Percentiles rank a stretch among this genome's conserved stretches.
phyloP scores from a whole-genome alignment of 2,888 invertebrate species.

The Trichogramma evanescens region DNA sequence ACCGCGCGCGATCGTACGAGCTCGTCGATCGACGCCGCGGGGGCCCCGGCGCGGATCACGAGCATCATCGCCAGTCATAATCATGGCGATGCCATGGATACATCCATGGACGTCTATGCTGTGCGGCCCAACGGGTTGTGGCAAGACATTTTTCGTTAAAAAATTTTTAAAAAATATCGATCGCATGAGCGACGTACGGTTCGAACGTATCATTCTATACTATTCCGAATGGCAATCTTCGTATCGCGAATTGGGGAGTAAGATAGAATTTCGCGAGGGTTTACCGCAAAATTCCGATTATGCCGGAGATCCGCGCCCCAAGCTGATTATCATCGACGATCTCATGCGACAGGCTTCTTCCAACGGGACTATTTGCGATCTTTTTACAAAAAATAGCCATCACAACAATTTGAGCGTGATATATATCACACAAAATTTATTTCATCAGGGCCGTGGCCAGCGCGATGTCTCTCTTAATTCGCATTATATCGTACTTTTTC shows the following conservation, averaged over 20 bases:
- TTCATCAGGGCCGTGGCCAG: constrained; percentile 8
- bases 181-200: neutral
- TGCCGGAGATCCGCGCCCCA: constrained; percentile 4
- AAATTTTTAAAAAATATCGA: constrained; percentile 1
- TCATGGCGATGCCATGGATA: neutral
- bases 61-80: neutral
- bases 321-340: constrained; percentile 16
- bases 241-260: too few species aligned
- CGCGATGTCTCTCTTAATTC: neutral
- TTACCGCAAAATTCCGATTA: constrained; percentile 15
- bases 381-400: constrained; percentile 27
- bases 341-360: constrained; percentile 16
- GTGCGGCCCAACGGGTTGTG: constrained; percentile 7
- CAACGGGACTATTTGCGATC: constrained; percentile 16
- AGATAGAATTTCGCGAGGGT: too few species aligned
- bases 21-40: too few species aligned
- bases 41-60: too few species aligned
- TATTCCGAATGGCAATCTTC: too few species aligned
- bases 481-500: neutral
- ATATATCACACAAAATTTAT: constrained; percentile 19
- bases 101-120: constrained; percentile 13
- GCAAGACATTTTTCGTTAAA: constrained; percentile 14
- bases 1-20: too few species aligned
- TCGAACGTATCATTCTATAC: too few species aligned
- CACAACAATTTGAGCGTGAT: constrained; percentile 23